Conservation (phyloP, 92 coral and sea anemone species). For the Muricea muricata region DNA sequence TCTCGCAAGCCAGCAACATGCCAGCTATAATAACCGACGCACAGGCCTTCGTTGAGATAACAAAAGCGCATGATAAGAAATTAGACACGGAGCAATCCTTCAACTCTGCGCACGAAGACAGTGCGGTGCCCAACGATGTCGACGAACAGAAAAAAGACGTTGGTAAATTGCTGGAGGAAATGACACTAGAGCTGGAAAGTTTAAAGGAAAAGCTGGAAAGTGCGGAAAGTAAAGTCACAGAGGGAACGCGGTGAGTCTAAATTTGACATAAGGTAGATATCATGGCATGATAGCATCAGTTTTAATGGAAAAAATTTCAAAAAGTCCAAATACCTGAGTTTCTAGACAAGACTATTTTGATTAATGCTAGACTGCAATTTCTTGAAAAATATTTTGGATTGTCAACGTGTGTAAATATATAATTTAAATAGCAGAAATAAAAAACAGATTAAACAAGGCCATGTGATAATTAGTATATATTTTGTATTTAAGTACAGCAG, state of each 20-base stretch:
- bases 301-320: not conserved
- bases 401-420: too few species aligned
- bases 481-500: too few species aligned
- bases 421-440: not conserved
- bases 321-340: not conserved
- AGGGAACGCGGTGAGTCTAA: constrained; percentile 79
- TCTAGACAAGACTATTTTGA: too few species aligned
- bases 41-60: constrained; percentile 22
- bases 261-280: not conserved
- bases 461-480: too few species aligned
- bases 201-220: constrained; percentile 80
- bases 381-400: not conserved
- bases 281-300: not conserved
- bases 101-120: constrained; percentile 39
- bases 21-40: constrained; percentile 10
- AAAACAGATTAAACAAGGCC: too few species aligned
- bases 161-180: constrained; percentile 36
- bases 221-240: constrained; percentile 74
- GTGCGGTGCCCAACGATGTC: not conserved
- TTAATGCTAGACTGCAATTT: not conserved
- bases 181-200: constrained; percentile 62
- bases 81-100: constrained; percentile 13
- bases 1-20: not conserved
- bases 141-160: not conserved
- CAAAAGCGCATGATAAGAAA: constrained; percentile 51